Conservation (phyloP, 1,140 invertebrate genomes). For the Drosophila orena region DNA sequence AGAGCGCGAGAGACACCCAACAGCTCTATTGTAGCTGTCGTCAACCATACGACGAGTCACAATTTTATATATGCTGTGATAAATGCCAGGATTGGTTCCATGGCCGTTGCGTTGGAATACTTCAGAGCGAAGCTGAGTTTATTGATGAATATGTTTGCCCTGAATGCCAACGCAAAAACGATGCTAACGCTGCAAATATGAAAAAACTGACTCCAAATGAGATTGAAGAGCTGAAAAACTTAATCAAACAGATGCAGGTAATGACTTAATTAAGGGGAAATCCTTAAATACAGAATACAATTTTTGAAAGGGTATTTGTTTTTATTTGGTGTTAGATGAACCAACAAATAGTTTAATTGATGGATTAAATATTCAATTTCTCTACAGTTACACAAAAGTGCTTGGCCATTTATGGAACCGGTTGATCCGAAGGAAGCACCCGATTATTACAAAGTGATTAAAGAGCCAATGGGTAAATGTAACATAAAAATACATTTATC, state of each 20-base stretch:
- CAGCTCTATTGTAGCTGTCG: constrained; percentile 98
- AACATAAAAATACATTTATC: neutral
- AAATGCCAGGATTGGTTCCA: constrained; percentile 99
- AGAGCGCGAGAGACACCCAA: constrained; percentile 93
- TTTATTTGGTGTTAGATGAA: neutral
- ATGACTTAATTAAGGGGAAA: neutral
- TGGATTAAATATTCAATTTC: neutral
- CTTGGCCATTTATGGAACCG: constrained; percentile 98
- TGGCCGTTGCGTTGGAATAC: constrained; percentile 97
- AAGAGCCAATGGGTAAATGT: constrained; percentile 98
- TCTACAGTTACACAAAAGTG: constrained; percentile 92
- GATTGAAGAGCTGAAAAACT: constrained; percentile 92
- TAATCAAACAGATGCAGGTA: constrained; percentile 96
- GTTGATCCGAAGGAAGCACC: constrained; percentile 97
- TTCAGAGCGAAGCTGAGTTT: constrained; percentile 96
- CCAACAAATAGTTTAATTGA: neutral
- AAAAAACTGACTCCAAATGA: constrained; percentile 93
- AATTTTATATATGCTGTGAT: constrained; percentile 99
- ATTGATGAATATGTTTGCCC: constrained; percentile 99
- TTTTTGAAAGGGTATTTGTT: too few relatives aligned
- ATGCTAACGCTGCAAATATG: constrained; percentile 95
- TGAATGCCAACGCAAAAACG: constrained; percentile 95
- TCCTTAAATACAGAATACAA: too few relatives aligned
- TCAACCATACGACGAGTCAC: constrained; percentile 98
- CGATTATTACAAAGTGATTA: constrained; percentile 98